These are phyloP conservation scores for Cosmia pyralina DNA, from an alignment of 2,888 invertebrate genomes.

Conservation along the genomic window DNA sequence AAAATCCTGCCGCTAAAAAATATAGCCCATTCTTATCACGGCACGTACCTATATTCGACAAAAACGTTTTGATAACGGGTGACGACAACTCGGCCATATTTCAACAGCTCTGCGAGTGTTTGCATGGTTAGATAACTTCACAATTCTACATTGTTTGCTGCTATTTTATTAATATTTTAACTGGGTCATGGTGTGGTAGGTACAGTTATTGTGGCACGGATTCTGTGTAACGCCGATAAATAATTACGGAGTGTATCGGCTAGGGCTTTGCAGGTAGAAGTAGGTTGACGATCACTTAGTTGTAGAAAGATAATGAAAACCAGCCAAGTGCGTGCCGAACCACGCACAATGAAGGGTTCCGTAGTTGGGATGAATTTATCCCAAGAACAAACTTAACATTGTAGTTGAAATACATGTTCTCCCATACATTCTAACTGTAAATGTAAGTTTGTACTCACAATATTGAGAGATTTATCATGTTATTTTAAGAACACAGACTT, in stretches of 20 bases:
- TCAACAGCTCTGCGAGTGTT: constrained; percentile 27
- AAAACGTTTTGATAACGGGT: constrained; percentile 41
- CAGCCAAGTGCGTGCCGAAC: too few species aligned
- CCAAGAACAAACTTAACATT: too few species aligned
- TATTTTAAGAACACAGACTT: too few species aligned
- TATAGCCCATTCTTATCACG: constrained; percentile 30
- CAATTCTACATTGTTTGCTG: constrained; percentile 14
- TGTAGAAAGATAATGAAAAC: too few species aligned
- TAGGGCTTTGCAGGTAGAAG: too few species aligned
- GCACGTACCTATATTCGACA: constrained; percentile 22
- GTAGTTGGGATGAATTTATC: too few species aligned
- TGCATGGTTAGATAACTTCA: constrained; percentile 32
- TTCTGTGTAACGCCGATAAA: constrained; percentile 5
- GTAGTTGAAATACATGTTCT: too few species aligned
- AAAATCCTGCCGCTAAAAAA: constrained; percentile 46
- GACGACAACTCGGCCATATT: constrained; percentile 14
- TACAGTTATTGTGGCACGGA: constrained; percentile 10
- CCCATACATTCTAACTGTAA: too few species aligned
- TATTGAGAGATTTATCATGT: too few species aligned
- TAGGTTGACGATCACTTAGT: too few species aligned
- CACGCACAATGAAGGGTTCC: too few species aligned
- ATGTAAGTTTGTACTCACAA: too few species aligned
- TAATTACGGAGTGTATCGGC: not conserved
- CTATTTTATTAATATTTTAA: constrained; percentile 16
- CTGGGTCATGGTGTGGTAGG: constrained; percentile 31